These are phyloP conservation scores for Bathynomus jamesi DNA, from an alignment of 1,140 invertebrate species.

Conservation along the genomic window DNA sequence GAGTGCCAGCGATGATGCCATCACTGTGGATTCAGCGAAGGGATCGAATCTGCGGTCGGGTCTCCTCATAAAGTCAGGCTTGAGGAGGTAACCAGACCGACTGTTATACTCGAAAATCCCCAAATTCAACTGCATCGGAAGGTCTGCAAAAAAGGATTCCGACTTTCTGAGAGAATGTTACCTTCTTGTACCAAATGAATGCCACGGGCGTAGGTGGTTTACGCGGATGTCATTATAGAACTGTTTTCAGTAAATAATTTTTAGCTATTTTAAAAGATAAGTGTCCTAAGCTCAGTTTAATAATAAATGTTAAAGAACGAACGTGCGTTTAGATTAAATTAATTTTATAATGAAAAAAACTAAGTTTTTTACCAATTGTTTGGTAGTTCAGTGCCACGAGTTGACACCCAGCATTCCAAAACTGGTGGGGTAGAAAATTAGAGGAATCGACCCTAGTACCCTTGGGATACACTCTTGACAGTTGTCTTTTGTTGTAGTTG, in stretches of 20 bases:
- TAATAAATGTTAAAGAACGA: no score
- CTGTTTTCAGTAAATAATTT: no score
- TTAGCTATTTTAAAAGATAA: no score
- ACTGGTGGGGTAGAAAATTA: constrained; percentile 99
- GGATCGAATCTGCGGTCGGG: constrained; percentile 91
- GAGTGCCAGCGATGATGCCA: constrained; percentile 95
- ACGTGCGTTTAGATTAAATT: no score
- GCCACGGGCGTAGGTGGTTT: no score
- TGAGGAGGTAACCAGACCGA: constrained; percentile 84
- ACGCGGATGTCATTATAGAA: no score
- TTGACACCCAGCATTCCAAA: constrained; percentile 99
- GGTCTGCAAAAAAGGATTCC: constrained; percentile 55
- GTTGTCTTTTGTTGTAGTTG: constrained; percentile 91
- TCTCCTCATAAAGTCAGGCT: constrained; percentile 97
- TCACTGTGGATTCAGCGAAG: constrained; percentile 98
- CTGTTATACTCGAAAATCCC: constrained; percentile 98
- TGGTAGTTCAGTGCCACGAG: constrained; percentile 98
- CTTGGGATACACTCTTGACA: constrained; percentile 82
- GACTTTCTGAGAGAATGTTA: no score
- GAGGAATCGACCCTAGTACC: constrained; percentile 96
- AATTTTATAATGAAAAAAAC: no score
- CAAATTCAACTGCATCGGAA: constrained; percentile 97
- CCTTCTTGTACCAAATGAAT: no score
- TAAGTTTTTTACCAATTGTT: constrained; percentile 75
- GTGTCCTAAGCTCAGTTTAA: no score